Evolutionary conservation across 2,113 vertebrate genomes (phyloP), one percentile per base, ranked within the genome.

Genomic region (Condylura cristata): DNA sequence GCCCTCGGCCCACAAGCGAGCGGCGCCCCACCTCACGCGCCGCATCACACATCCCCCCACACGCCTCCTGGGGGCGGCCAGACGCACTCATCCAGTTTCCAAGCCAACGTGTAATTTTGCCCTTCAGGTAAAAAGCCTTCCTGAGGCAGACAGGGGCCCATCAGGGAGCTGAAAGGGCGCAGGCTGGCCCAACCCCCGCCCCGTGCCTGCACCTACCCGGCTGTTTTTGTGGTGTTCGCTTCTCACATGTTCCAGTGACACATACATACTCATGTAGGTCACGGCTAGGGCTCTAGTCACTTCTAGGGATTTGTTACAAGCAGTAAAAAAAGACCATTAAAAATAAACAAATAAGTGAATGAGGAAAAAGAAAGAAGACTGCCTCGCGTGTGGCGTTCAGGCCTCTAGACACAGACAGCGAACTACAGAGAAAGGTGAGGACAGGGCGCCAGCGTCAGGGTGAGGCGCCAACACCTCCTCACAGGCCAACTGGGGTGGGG

Each of bases 91-190:
- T 0, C 66, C 66, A 37, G 34, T 37, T 81, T 82, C 63, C 26
- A 60, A 65, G 46, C 10, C 58, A 68, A 61, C 24, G 24, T 10
- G 30, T 8, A 16, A 53, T 10, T 56, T 83, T 74, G 75, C 46
- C n/a, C 39, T 95, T 81, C 41, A 60, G 41, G 34, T 61, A 37
- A 51, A 93, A 83, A 89, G 84, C 68, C 13, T 83, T 32, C 28
- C 34, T 79, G 34, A 68, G 24, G 16, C 34, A 71, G 20, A 76
- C 34, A 41, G 13, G 48, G 34, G 20, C 2, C 78, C 80, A 10
- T 4, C 6, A 53, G n/a, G 44, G 28, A 75, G 41, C 12, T 68
- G 65, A 61, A 74, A 95, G 76, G 30, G 41, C 20, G 5, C 2
- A 56, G 53, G 53, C 53, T 7, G 53, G 5, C 53, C 4, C 53